Percentiles rank a stretch among this genome's conserved stretches.
Evolutionary conservation across 1,140 invertebrate species (phyloP).

Genomic region (Anagrus nilaparvatae): DNA sequence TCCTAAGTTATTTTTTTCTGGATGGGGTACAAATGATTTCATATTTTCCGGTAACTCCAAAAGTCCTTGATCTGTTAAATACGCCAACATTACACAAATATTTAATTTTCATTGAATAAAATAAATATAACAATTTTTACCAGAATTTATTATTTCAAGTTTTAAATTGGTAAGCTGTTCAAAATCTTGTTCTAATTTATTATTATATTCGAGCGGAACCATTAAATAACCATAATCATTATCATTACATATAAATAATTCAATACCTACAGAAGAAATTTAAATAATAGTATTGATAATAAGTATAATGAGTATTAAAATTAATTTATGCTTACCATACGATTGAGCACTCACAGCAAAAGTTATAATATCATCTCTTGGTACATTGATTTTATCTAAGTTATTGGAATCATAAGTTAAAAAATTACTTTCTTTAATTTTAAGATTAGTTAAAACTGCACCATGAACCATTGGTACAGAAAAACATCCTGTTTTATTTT

Average conservation of each 20-base stretch:
- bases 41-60: slow-evolving; percentile 24
- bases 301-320: neutral
- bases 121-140: slow-evolving; percentile 32
- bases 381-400: slow-evolving; percentile 57
- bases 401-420: slow-evolving; percentile 68
- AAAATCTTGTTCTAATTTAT: slow-evolving; percentile 53
- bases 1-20: slow-evolving; percentile 48
- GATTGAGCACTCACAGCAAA: slow-evolving; percentile 80
- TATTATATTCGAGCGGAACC: slow-evolving; percentile 63
- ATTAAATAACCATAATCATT: slow-evolving; percentile 72
- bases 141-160: slow-evolving; percentile 52
- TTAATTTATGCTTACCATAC: slow-evolving; percentile 41
- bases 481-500: slow-evolving; percentile 65
- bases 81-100: slow-evolving; percentile 13
- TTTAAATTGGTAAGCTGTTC: slow-evolving; percentile 71
- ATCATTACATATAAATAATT: slow-evolving; percentile 73
- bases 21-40: slow-evolving; percentile 41
- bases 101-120: slow-evolving; percentile 6
- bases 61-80: slow-evolving; percentile 20
- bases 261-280: slow-evolving; percentile 44
- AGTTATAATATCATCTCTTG: slow-evolving; percentile 86
- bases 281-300: slow-evolving; percentile 7
- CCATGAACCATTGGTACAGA: slow-evolving; percentile 88
- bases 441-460: slow-evolving; percentile 74
- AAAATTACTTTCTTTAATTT: slow-evolving; percentile 45